Evolutionary conservation across 2,113 vertebrate species (phyloP), one percentile per base, ranked within the genome.

Genomic region (Carollia perspicillata): DNA sequence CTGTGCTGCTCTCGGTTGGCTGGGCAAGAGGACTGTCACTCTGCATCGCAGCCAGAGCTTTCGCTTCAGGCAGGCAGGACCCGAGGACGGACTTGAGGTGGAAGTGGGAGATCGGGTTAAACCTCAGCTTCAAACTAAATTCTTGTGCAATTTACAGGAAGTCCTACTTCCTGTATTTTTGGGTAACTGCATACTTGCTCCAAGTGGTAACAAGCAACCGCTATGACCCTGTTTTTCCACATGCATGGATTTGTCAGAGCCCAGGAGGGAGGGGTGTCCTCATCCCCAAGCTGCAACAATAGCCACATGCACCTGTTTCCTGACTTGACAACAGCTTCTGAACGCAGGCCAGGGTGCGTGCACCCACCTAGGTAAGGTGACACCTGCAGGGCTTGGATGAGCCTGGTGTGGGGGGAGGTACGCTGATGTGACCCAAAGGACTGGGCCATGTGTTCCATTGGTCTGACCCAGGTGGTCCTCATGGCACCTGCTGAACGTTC

Each of bases 361-460:
- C 20, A 20, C 17, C n/a, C 22, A 17, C 81, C 40, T 35, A 4
- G n/a, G 49, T 1, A 20, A 68, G 40, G 63, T 8, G 4, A 2
- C 5, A 5, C 22, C 55, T 37, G 16, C 4, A 49, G 68, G 42
- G 22, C 33, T 10, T 35, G 79, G 30, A 4, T 3, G 42, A 22
- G 49, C 33, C 28, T 47, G 2, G 30, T 44, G 30, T 20, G 4
- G 16, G 30, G 18, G 23, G 72, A 5, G 16, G 51, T 40, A 3
- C 55, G 84, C 23, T 40, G 84, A 30, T 20, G 37, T 33, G 13
- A 37, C 4, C 11, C 9, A 22, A 33, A 49, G 20, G 23, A 84
- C 23, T 3, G 9, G 2, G 30, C 20, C 17, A 3, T 2, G 0
- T 3, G 20, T 11, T 0, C 13, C 3, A 26, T 14, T 23, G 44